A percentile compares a stretch with the other conserved stretches of the same genome.
Conservation (phyloP, 2,888 invertebrate species). For the Lordiphosa fenestrarum region DNA sequence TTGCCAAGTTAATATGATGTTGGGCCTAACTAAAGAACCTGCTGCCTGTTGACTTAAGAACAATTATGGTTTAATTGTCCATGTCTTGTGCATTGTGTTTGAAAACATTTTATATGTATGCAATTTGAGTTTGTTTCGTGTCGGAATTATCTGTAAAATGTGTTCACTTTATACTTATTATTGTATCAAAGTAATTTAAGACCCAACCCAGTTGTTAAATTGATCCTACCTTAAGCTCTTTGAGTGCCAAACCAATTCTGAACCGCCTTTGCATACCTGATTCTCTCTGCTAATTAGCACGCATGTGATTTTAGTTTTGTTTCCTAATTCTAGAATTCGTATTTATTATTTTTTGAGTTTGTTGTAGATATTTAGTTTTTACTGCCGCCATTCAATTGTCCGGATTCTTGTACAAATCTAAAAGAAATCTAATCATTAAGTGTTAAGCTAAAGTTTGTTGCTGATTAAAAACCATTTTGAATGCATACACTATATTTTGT, state of each 20-base stretch:
- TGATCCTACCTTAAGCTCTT: background rate
- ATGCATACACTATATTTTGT: constrained; percentile 29
- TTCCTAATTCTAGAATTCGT: constrained; percentile 53
- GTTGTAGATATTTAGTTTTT: constrained; percentile 45
- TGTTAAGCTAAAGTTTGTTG: constrained; percentile 43
- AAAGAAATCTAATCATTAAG: constrained; percentile 60
- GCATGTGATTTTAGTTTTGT: constrained; percentile 67
- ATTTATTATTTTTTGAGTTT: constrained; percentile 61
- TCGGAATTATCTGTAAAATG: too few species aligned
- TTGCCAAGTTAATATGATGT: background rate
- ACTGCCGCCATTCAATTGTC: constrained; percentile 50
- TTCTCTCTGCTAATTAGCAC: constrained; percentile 44
- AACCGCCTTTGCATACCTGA: constrained; percentile 5
- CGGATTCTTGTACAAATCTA: constrained; percentile 62
- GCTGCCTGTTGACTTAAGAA: too few species aligned
- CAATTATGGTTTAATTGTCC: too few species aligned
- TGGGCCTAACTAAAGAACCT: too few species aligned
- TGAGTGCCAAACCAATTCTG: background rate
- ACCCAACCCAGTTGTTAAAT: too few species aligned
- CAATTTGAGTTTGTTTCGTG: too few species aligned
- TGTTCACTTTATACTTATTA: too few species aligned
- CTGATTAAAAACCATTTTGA: background rate
- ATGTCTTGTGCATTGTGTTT: too few species aligned
- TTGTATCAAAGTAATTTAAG: too few species aligned
- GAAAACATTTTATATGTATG: too few species aligned